These are phyloP conservation scores for Neodontobutis hainanensis DNA, from an alignment of 2,113 vertebrate genomes.

Conservation along the genomic window DNA sequence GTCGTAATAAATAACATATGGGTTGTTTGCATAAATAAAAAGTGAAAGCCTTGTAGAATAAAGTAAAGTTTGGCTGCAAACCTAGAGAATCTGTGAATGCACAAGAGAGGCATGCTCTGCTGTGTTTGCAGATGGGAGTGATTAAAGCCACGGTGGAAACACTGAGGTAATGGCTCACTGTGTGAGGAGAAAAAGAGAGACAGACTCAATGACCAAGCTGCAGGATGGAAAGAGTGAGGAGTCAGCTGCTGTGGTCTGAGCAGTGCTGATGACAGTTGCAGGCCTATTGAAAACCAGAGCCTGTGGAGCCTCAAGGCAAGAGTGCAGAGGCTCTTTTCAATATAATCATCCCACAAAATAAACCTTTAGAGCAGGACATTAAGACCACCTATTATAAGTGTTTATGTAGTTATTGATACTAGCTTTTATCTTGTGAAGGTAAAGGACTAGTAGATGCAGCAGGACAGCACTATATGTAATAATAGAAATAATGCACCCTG, in stretches of 20 bases:
- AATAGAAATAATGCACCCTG: conserved; percentile 30
- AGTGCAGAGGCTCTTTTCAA: conserved; percentile 52
- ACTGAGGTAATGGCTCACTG: conserved; percentile 68
- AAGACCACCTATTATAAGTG: conserved; percentile 31
- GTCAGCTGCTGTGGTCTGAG: conserved; percentile 56
- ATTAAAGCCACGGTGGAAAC: conserved; percentile 71
- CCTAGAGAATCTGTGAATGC: conserved; percentile 25
- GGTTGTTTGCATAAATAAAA: too few species aligned
- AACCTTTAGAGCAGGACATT: conserved; percentile 7
- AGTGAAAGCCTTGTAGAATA: conserved; percentile 26
- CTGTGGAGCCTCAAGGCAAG: conserved; percentile 67
- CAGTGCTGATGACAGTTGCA: conserved; percentile 68
- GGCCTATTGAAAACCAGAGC: conserved; percentile 55
- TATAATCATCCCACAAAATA: conserved; percentile 26
- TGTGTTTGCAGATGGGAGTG: conserved; percentile 72
- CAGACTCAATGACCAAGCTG: conserved; percentile 52
- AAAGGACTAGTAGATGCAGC: conserved; percentile 9
- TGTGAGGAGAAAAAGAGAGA: conserved; percentile 24
- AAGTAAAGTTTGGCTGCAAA: conserved; percentile 37
- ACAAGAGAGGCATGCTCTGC: conserved; percentile 52
- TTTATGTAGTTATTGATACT: conserved; percentile 48
- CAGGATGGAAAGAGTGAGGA: conserved; percentile 61
- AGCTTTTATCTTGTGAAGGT: conserved; percentile 9
- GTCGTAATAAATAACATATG: too few species aligned
- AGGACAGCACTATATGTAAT: conserved; percentile 29